Evolutionary conservation across 2,888 invertebrate genomes (phyloP), one percentile per base, ranked within the genome.

Genomic region (Trisateles emortualis): DNA sequence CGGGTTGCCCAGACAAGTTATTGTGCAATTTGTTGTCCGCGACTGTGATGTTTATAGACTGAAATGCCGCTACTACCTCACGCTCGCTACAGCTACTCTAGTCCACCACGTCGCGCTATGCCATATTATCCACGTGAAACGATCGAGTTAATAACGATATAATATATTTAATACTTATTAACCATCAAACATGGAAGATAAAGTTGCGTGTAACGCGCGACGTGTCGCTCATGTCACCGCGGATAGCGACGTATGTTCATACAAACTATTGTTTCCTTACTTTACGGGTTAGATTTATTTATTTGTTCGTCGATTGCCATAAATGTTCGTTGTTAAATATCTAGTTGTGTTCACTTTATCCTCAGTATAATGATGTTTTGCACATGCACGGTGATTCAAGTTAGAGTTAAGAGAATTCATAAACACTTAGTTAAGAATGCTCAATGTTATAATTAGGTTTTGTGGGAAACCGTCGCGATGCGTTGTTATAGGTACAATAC

Each of bases 41-140:
- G 94, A 94, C 94, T 95, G 95, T 95, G 94, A 95, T 94, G 94
- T 93, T 94, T 90, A 92, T 94, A 94, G 94, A 94, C 94, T 94
- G 94, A 94, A 88, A 92, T 79, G 88, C 92, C 92, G 86, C 90
- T 87, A 89, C 92, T 92, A 92, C 92, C 92, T 92, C 92, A 90
- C 92, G 88, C 88, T 89, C 86, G 89, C 89, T 87, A 84, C 86
- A 84, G 84, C 86, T 84, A 80, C 86, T 92, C 92, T 91, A 92
- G 92, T 92, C 92, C 85, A 73, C 80, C 83, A 83, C 86, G 87
- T 86, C 85, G 86, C 84, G 78, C 83, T 76, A 67, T 72, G 81
- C 77, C 78, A 74, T 78, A 72, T 64, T 70, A 50, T 58, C 59
- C 52, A 59, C 52, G 64, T 59, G 52, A 57, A 63, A 54, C 51